Base-by-base conservation (phyloP, 2,888 invertebrate genomes). In the Smittia aterrima region DNA sequence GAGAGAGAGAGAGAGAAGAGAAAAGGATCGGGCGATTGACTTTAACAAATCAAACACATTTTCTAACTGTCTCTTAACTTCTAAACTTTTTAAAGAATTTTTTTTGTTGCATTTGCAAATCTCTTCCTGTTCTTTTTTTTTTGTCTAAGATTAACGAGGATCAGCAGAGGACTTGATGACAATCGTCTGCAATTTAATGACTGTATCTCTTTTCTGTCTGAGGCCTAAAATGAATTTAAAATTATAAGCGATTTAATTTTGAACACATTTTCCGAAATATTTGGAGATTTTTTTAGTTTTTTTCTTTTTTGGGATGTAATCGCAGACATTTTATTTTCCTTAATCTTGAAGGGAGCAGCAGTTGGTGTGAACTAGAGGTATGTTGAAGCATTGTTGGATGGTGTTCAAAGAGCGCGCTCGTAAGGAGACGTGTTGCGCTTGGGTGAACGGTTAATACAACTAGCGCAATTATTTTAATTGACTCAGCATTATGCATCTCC, bases 201-300 rank as follows among this genome's bases (percentile, higher is more conserved):
- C 32, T 32, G 32, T 32, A 3, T 32, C 32, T 32, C 32, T 32
- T 32, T 32, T 9, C 4, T 32, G 32, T 32, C 32, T 32, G 32
- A 32, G 32, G 32, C 32, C 32, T 32, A 32, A 32, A 32, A 6
- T 16, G 11, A n/a, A 47, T 47, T 47, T 47, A 47, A n/a, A 16
- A 47, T 47, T 47, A 16, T 47, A 47, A 47, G 47, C 47, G 47
- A 47, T 47, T 13, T 47, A 64, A 64, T 64, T 64, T 64, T 64
- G 64, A 64, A 64, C 64, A 64, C 64, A 64, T 64, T 6, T 32
- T 32, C 18, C 58, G 20, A 22, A 58, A 47, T 6, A 58, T 58
- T 58, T 58, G 47, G 47, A 47, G 47, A 47, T n/a, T 7, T 3
- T 58, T 22, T 58, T 53, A 13, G n/a, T n/a, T n/a, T n/a, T n/a